phyloP scores from a whole-genome alignment of 1,140 invertebrate genomes.

The Kradibia gibbosae region DNA sequence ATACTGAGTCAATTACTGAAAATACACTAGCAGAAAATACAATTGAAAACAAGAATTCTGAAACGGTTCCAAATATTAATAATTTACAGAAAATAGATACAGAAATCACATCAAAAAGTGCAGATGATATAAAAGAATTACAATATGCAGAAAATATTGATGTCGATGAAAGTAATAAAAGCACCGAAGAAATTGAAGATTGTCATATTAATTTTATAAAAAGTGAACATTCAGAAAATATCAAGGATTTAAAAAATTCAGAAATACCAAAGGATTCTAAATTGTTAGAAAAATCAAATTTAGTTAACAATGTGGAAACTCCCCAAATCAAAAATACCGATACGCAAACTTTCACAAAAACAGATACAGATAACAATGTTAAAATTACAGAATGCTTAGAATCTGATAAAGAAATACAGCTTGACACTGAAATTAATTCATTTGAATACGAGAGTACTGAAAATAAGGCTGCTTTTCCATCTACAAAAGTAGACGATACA shows the following conservation, averaged over 20 bases:
- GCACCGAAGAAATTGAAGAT: no score
- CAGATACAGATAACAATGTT: constrained; percentile 13
- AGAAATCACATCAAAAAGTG: background rate
- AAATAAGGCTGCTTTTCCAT: background rate
- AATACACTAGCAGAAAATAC: background rate
- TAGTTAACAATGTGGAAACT: background rate
- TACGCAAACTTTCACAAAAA: background rate
- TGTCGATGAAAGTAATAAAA: background rate
- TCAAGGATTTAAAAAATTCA: constrained; percentile 1
- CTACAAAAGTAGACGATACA: background rate
- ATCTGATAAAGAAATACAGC: constrained; percentile 10
- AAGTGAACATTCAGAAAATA: background rate
- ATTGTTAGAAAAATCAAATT: background rate
- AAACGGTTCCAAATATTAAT: background rate
- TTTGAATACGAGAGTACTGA: background rate
- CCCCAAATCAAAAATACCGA: background rate
- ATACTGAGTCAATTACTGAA: background rate
- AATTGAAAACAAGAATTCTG: background rate
- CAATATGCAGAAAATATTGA: constrained; percentile 9
- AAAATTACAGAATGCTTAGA: constrained; percentile 13
- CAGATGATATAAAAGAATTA: background rate
- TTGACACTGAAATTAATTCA: background rate
- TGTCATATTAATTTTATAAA: no score
- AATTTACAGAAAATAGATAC: background rate
- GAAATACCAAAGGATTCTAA: background rate